phyloP scores from a whole-genome alignment of 2,113 vertebrate species.

The Albula goreensis region DNA sequence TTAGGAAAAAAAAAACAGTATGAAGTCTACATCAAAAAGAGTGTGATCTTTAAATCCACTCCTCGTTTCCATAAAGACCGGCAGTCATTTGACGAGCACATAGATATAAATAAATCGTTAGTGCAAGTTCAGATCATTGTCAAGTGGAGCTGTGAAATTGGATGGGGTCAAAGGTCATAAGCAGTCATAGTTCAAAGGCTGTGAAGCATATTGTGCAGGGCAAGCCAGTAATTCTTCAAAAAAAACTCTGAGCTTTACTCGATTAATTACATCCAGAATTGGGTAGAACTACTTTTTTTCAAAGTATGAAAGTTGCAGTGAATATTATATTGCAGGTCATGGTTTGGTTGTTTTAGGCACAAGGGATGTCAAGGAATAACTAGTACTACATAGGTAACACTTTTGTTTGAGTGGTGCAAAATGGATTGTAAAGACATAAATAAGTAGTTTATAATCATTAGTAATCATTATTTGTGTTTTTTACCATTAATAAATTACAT shows the following conservation, averaged over 20 bases:
- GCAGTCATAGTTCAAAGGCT: not conserved
- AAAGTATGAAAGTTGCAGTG: not conserved
- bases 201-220: not conserved
- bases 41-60: conserved; percentile 23
- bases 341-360: too few relatives aligned
- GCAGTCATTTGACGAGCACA: not conserved
- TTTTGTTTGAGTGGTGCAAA: too few relatives aligned
- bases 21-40: conserved; percentile 15
- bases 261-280: not conserved
- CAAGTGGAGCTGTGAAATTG: not conserved
- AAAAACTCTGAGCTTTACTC: not conserved
- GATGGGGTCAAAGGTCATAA: not conserved
- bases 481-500: too few relatives aligned
- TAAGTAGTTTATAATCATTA: too few relatives aligned
- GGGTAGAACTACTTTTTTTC: not conserved
- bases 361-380: too few relatives aligned
- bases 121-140: not conserved
- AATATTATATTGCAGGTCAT: too few relatives aligned
- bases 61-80: conserved; percentile 8
- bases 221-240: not conserved
- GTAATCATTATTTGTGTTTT: too few relatives aligned
- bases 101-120: not conserved
- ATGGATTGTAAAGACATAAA: too few relatives aligned
- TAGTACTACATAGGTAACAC: too few relatives aligned
- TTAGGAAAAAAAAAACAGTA: conserved; percentile 12